Conservation (phyloP, 2,113 vertebrate species). For the Scortum barcoo region DNA sequence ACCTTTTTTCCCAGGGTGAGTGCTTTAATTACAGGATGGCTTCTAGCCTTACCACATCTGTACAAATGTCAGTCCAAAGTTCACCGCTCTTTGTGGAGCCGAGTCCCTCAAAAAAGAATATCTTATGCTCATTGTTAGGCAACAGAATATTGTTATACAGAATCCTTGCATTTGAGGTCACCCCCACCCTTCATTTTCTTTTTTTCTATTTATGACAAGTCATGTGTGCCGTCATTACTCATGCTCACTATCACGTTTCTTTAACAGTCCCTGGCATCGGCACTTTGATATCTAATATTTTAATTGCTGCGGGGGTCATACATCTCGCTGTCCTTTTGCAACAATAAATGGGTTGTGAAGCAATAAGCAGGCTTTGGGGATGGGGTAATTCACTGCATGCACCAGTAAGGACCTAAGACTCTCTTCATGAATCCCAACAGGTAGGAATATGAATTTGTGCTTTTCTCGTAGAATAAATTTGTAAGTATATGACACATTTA, state of each 20-base stretch:
- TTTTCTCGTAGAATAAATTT: not conserved
- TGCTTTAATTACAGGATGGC: constrained; percentile 89
- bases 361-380: constrained; percentile 62
- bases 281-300: constrained; percentile 82
- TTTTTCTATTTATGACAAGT: constrained; percentile 68
- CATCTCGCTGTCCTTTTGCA: constrained; percentile 73
- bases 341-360: constrained; percentile 65
- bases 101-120: constrained; percentile 65
- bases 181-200: constrained; percentile 37
- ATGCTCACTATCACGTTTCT: constrained; percentile 81
- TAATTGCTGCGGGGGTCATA: constrained; percentile 83
- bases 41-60: constrained; percentile 83
- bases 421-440: constrained; percentile 23
- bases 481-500: not conserved
- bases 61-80: constrained; percentile 88
- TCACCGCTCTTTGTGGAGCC: constrained; percentile 79
- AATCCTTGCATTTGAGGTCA: constrained; percentile 79
- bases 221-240: constrained; percentile 77
- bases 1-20: constrained; percentile 84
- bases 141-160: constrained; percentile 78
- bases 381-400: constrained; percentile 47
- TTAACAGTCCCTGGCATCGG: constrained; percentile 72
- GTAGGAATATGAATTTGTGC: constrained; percentile 9
- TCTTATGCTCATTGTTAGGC: constrained; percentile 80
- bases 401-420: constrained; percentile 17